Percentiles rank a stretch among this genome's conserved stretches.
phyloP scores from a whole-genome alignment of 2,888 invertebrate genomes.

The Stegana nigrithorax region DNA sequence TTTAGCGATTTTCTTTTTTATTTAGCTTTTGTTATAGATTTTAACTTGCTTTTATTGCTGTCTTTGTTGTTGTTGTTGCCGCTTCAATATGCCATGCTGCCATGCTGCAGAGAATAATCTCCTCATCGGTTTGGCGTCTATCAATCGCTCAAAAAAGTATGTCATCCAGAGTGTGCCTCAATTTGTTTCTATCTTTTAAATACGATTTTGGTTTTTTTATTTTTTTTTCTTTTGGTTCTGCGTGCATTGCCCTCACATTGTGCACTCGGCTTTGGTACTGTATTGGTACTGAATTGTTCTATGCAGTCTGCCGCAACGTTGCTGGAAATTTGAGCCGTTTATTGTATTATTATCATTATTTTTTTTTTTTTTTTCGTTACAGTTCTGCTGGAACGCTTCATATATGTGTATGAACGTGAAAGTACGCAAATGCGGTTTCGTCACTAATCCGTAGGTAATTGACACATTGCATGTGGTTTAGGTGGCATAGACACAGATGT shows the following conservation, averaged over 20 bases:
- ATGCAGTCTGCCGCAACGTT: not conserved
- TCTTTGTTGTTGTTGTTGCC: not conserved
- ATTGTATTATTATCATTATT: not conserved
- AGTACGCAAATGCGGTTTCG: conserved; percentile 9
- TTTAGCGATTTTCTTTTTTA: too few relatives aligned
- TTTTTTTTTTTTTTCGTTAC: not conserved
- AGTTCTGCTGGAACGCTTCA: too few relatives aligned
- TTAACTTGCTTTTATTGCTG: not conserved
- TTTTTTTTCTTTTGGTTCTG: not conserved
- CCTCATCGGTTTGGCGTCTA: not conserved
- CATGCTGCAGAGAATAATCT: too few relatives aligned
- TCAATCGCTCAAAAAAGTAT: too few relatives aligned
- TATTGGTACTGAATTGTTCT: not conserved
- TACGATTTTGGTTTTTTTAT: not conserved
- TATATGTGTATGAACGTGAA: too few relatives aligned
- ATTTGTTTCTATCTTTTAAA: not conserved
- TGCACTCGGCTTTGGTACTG: not conserved
- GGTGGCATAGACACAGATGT: too few relatives aligned
- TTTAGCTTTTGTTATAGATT: not conserved
- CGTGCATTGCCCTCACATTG: not conserved
- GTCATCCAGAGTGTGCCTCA: too few relatives aligned
- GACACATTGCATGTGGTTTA: not conserved
- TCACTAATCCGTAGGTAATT: conserved; percentile 5
- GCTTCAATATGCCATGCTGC: not conserved
- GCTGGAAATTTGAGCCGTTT: conserved; percentile 4